phyloP scores from a whole-genome alignment of 1,140 invertebrate species.

The Micrasema minimum region DNA sequence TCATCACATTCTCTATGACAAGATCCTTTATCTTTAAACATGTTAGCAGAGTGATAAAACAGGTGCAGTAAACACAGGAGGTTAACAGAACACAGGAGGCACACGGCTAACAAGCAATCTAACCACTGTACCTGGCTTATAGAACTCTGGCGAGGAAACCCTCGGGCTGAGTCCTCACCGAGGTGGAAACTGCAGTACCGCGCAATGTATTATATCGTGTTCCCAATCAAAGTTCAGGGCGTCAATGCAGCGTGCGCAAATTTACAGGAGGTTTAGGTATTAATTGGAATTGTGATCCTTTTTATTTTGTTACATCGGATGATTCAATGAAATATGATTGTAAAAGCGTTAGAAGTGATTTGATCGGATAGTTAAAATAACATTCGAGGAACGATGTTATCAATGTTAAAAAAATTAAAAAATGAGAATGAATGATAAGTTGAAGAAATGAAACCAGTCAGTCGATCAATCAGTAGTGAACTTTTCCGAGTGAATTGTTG shows the following conservation, averaged over 20 bases:
- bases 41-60: conserved; percentile 56
- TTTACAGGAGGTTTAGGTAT: conserved; percentile 1
- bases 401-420: conserved; percentile 20
- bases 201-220: conserved; percentile 28
- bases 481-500: conserved; percentile 11
- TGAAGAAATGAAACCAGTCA: conserved; percentile 13
- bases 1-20: conserved; percentile 47
- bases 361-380: conserved; percentile 11
- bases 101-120: conserved; percentile 67
- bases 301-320: no score
- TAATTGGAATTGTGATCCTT: no score
- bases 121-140: conserved; percentile 63
- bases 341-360: background rate
- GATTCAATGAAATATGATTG: background rate
- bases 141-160: conserved; percentile 40
- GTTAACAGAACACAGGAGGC: conserved; percentile 66
- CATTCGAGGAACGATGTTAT: conserved; percentile 8
- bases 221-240: conserved; percentile 28
- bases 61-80: conserved; percentile 66
- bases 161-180: conserved; percentile 57
- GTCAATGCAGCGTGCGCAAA: conserved; percentile 50
- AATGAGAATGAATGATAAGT: conserved; percentile 17
- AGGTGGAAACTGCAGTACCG: conserved; percentile 63
- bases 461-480: background rate
- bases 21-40: conserved; percentile 47